A percentile compares a stretch with the other conserved stretches of the same genome.
Conservation (phyloP, 2,113 vertebrate species). For the Dinomys branickii region DNA sequence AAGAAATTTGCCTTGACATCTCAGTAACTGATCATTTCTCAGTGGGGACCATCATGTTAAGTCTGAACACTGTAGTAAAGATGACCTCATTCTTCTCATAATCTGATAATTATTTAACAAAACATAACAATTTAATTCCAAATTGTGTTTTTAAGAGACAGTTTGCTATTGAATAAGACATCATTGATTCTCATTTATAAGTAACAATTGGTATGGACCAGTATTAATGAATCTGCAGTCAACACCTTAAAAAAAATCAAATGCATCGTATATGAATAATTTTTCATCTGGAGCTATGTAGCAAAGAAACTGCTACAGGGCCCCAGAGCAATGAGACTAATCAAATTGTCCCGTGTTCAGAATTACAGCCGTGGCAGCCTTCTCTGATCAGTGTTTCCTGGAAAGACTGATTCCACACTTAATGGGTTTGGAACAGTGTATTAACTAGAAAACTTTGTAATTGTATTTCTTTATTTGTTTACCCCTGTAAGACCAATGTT, state of each 20-base stretch:
- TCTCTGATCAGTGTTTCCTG: background rate
- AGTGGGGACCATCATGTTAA: background rate
- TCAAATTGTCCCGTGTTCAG: background rate
- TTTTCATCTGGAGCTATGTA: background rate
- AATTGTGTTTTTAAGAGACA: background rate
- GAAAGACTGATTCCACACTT: background rate
- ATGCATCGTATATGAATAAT: background rate
- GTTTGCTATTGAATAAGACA: constrained; percentile 33
- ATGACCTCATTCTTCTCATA: background rate
- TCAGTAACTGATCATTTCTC: background rate
- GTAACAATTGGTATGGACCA: background rate
- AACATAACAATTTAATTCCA: background rate
- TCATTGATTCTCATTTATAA: background rate
- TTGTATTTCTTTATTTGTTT: background rate
- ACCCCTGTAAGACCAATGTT: background rate
- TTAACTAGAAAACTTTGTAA: background rate
- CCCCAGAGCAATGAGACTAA: background rate
- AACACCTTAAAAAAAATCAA: constrained; percentile 33
- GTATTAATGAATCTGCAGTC: background rate
- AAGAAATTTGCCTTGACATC: background rate
- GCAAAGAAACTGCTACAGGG: background rate
- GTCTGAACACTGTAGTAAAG: background rate
- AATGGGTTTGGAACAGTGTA: background rate
- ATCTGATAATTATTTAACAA: background rate
- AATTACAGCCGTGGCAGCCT: background rate